Percentiles rank a stretch among this genome's conserved stretches.
These are phyloP conservation scores for Meiosimyza platycephala DNA, from an alignment of 2,888 invertebrate species.

Conservation along the genomic window DNA sequence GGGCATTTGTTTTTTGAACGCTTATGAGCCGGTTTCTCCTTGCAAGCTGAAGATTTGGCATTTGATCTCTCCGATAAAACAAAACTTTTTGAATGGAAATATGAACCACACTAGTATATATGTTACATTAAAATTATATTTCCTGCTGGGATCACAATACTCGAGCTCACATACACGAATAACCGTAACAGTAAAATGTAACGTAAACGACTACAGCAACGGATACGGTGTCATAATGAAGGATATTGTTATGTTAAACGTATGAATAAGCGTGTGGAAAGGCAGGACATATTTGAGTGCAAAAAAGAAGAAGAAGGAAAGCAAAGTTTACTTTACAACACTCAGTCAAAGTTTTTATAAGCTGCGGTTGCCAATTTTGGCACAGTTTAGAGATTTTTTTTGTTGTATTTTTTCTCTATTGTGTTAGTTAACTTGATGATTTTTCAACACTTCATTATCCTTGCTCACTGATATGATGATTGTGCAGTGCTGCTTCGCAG, in stretches of 20 bases:
- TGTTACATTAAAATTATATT: background rate
- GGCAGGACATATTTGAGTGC: background rate
- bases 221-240: conserved; percentile 39
- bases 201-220: conserved; percentile 19
- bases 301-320: background rate
- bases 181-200: conserved; percentile 14
- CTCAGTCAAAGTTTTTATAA: conserved; percentile 9
- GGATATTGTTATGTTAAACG: conserved; percentile 41
- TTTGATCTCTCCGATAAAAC: too few relatives aligned
- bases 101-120: too few relatives aligned
- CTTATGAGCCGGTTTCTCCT: too few relatives aligned
- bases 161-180: background rate
- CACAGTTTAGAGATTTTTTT: conserved; percentile 35
- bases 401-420: background rate
- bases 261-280: conserved; percentile 14
- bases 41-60: too few relatives aligned
- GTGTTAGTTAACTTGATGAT: conserved; percentile 30
- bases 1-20: too few relatives aligned
- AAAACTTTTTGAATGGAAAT: too few relatives aligned
- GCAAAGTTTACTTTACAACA: conserved; percentile 1
- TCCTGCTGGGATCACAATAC: background rate
- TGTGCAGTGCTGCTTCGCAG: background rate
- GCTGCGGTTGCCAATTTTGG: conserved; percentile 37
- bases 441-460: conserved; percentile 31
- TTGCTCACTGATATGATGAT: background rate